Base-by-base conservation (phyloP, 1,140 invertebrate genomes). In the Euglossa dilemma region DNA sequence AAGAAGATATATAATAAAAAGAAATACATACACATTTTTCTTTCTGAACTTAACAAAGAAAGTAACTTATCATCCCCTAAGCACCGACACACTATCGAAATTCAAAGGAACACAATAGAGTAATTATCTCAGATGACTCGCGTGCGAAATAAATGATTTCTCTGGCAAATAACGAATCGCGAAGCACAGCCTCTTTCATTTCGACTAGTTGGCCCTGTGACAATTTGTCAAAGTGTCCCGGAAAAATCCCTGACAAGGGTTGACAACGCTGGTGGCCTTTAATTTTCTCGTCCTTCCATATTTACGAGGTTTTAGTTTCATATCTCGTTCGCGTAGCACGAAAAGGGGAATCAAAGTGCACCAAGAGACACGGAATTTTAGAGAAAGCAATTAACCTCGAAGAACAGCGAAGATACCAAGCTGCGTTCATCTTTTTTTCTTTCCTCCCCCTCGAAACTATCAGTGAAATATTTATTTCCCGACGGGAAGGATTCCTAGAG, bases 91-190 rank as follows among this genome's bases (percentile, higher is more conserved):
- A 12, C 63, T 18, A 7, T 25, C 20, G 14, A 25, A n/a, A 43
- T 2, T 16, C 18, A 9, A 43, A 6, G 16, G 18, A 54, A 23
- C 20, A 23, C 23, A 57, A 36, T 36, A 4, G 1, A 23, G 57
- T 6, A 43, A 59, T 61, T 61, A 61, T 47, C 28, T 14, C 14
- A 47, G 50, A 50, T 63, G 54, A 76, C 43, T 76, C 56, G 23
- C 25, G 25, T 52, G n/a, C 56, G 52, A 79, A 23, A 85, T 85
- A 78, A 85, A 85, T 85, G 80, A 85, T 59, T 73, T 70, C 67
- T 16, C 8, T 61, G 3, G 20, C n/a, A n/a, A n/a, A n/a, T n/a
- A 25, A 28, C 47, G 28, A 64, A 61, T n/a, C 23, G 12, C 52
- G 25, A 23, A 3, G 52, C 20, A n/a, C n/a, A n/a, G n/a, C 52